Evolutionary conservation across 2,888 invertebrate genomes (phyloP).

Genomic region (Erebia ligea): DNA sequence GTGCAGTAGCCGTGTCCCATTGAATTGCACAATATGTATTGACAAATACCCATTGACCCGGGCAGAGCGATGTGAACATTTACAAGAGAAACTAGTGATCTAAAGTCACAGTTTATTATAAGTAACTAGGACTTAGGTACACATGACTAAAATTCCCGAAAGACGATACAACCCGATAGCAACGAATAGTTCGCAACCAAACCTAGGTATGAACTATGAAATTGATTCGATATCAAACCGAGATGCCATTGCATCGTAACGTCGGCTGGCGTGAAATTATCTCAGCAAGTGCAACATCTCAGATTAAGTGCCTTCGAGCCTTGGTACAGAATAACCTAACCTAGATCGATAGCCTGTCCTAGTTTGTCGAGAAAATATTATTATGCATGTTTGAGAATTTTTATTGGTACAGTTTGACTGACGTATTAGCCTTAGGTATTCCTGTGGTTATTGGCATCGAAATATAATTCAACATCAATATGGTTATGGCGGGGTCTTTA

Average conservation of each 20-base stretch:
- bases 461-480: too few species aligned
- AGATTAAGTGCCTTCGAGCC: slow-evolving; percentile 66
- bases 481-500: too few species aligned
- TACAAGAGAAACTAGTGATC: neutral
- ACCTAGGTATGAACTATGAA: slow-evolving; percentile 57
- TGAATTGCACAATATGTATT: too few species aligned
- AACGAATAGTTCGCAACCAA: slow-evolving; percentile 43
- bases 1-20: too few species aligned
- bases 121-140: neutral
- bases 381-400: slow-evolving; percentile 6
- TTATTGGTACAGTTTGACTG: neutral
- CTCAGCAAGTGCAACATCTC: slow-evolving; percentile 60
- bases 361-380: slow-evolving; percentile 18
- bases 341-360: slow-evolving; percentile 19
- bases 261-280: slow-evolving; percentile 68
- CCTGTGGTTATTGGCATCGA: too few species aligned
- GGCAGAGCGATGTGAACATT: too few species aligned
- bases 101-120: neutral
- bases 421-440: too few species aligned
- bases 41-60: too few species aligned
- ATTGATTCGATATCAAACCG: slow-evolving; percentile 61
- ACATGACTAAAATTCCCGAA: slow-evolving; percentile 8
- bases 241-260: slow-evolving; percentile 46
- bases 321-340: slow-evolving; percentile 27
- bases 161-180: slow-evolving; percentile 23